These are phyloP conservation scores for Chionoecetes opilio DNA, from an alignment of 1,140 invertebrate genomes.

Conservation along the genomic window DNA sequence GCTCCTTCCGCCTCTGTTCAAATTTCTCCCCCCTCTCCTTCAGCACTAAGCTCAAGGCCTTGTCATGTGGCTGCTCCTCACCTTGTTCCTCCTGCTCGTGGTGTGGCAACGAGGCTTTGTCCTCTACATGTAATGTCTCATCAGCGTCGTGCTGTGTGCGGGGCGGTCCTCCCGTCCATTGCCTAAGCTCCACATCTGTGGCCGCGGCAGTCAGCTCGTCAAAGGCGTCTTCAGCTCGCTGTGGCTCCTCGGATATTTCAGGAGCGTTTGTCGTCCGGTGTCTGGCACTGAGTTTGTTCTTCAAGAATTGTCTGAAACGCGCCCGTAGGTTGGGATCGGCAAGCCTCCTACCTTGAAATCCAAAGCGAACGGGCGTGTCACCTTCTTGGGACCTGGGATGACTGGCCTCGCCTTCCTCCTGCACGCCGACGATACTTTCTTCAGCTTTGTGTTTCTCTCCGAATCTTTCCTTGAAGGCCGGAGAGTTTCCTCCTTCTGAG, in stretches of 20 bases:
- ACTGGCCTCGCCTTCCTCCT: not conserved
- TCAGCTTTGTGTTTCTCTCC: not conserved
- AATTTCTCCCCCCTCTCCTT: conserved; percentile 58
- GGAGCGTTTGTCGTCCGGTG: conserved; percentile 46
- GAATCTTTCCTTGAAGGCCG: not conserved
- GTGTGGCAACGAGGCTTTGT: not conserved
- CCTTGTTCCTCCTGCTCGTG: not conserved
- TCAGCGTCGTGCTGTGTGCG: not conserved
- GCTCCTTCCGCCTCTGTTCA: conserved; percentile 41
- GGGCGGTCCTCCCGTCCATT: not conserved
- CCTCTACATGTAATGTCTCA: too few species aligned
- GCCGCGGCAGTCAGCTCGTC: not conserved
- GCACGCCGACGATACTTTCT: not conserved
- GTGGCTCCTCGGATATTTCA: not conserved
- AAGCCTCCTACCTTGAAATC: conserved; percentile 41
- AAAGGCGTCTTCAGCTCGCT: not conserved
- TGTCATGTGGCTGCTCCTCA: not conserved
- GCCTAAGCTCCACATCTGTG: not conserved
- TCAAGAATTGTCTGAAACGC: conserved; percentile 70
- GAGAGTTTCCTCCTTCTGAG: not conserved
- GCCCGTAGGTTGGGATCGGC: conserved; percentile 64
- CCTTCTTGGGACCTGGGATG: not conserved
- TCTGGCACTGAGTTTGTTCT: conserved; percentile 58
- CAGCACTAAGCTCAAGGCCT: not conserved
- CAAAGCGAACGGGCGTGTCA: not conserved